Conservation (phyloP, 2,888 invertebrate genomes). For the Automeris io region DNA sequence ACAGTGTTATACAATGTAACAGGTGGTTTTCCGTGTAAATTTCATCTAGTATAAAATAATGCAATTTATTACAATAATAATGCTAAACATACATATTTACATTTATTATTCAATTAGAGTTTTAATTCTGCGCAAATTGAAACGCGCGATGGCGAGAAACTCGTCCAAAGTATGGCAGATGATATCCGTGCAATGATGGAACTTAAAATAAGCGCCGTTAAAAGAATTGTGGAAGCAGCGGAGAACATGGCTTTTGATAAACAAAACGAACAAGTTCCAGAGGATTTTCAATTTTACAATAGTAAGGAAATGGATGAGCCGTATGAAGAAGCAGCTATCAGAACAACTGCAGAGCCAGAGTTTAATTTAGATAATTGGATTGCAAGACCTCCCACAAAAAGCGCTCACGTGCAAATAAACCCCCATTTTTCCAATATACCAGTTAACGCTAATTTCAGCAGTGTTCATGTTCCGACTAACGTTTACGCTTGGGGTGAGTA, state of each 20-base stretch:
- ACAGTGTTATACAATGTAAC: neutral
- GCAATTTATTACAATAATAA: neutral
- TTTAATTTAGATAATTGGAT: slow-evolving; percentile 71
- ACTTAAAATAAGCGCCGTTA: slow-evolving; percentile 90
- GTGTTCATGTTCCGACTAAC: slow-evolving; percentile 97
- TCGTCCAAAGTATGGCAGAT: slow-evolving; percentile 89
- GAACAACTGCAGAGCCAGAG: slow-evolving; percentile 74
- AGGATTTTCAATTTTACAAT: slow-evolving; percentile 82
- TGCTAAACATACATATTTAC: neutral
- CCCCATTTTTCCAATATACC: slow-evolving; percentile 87
- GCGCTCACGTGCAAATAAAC: slow-evolving; percentile 81
- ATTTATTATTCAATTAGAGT: slow-evolving; percentile 67
- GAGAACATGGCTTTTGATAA: slow-evolving; percentile 85
- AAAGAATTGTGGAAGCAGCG: slow-evolving; percentile 92
- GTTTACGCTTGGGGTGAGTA: slow-evolving; percentile 90
- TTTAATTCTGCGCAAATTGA: slow-evolving; percentile 87
- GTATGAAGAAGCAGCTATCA: slow-evolving; percentile 63
- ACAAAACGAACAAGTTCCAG: slow-evolving; percentile 70
- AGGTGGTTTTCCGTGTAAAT: neutral
- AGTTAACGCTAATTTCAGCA: slow-evolving; percentile 87
- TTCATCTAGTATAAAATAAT: neutral
- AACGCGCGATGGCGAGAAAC: slow-evolving; percentile 84
- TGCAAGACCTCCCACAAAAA: slow-evolving; percentile 74
- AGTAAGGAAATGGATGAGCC: slow-evolving; percentile 83
- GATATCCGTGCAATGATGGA: slow-evolving; percentile 93